phyloP scores from a whole-genome alignment of 2,797 vertebrate species.

The Scolopax rusticola region DNA sequence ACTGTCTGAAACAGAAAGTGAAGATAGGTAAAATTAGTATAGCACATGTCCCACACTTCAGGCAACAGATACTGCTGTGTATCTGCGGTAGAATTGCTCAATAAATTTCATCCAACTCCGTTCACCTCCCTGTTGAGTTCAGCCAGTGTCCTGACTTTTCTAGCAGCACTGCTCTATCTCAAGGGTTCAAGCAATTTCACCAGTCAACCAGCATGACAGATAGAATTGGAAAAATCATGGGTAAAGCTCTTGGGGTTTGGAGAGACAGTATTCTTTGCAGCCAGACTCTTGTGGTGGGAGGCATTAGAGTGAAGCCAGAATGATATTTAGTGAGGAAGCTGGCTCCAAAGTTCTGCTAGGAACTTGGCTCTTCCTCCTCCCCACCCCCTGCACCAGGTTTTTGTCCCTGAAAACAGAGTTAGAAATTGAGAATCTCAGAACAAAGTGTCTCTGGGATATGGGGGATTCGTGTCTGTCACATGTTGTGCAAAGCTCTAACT shows the following conservation, averaged over 20 bases:
- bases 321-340: constrained; percentile 48
- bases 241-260: constrained; percentile 23
- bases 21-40: neutral
- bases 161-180: neutral
- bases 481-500: rapidly evolving
- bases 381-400: neutral
- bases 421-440: neutral
- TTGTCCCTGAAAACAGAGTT: neutral
- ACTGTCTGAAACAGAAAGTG: neutral
- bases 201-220: constrained; percentile 39
- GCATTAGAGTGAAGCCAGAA: constrained; percentile 20
- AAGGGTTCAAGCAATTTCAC: constrained; percentile 12
- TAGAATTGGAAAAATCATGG: constrained; percentile 43
- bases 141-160: constrained; percentile 26
- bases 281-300: constrained; percentile 53
- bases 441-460: neutral
- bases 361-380: constrained; percentile 24
- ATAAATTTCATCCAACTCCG: neutral
- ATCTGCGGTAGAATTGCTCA: neutral
- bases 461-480: neutral
- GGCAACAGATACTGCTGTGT: neutral
- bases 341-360: constrained; percentile 32
- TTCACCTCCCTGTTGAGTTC: constrained; percentile 14
- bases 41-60: neutral
- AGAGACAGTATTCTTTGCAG: constrained; percentile 24